Base-by-base conservation (phyloP, 2,888 invertebrate species). In the Unio delphinus region DNA sequence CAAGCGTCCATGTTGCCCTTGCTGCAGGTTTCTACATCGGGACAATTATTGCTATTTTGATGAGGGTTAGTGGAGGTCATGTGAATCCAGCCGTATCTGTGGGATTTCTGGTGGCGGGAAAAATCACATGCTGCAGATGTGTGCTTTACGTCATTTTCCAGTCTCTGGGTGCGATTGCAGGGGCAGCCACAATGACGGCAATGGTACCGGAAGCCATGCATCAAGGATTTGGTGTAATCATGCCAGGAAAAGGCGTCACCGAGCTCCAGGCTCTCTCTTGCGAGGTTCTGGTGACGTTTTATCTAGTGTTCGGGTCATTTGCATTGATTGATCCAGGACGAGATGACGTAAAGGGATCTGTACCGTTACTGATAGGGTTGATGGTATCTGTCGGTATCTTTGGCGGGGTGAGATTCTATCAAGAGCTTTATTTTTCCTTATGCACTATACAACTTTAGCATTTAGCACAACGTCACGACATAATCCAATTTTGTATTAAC, bases 31-130 rank as follows among this genome's bases (percentile, higher is more conserved):
- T 86, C 63, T 78, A 80, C 63, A 73, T 86, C 55, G 80, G 79
- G 8, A 73, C 76, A 34, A 69, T 82, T 8, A 74, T 84, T 30
- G 73, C 78, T 0, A 63, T 77, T 8, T 66, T 83, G 30, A 68
- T 71, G 5, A 77, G 72, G n/a, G 77, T 82, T 11, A 83, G 83
- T 64, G 85, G 85, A 7, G 84, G 79, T 34, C 83, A 84, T 55
- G 76, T 86, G 20, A 86, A 86, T 63, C 85, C 85, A 7, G 80
- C 82, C 11, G 69, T 86, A 11, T 79, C 78, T 11, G 59, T 83
- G 4, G 79, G 76, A 15, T 78, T 80, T 61, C 68, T 80, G 15
- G 72, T 77, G 3, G 69, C 70, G 2, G 71, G 81, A 15, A 64
- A 76, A 20, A 73, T 80, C 34, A 74, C 74, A 4, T 26, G 64